Conservation (phyloP, 2,888 invertebrate genomes). For the Pogonocherus hispidulus region DNA sequence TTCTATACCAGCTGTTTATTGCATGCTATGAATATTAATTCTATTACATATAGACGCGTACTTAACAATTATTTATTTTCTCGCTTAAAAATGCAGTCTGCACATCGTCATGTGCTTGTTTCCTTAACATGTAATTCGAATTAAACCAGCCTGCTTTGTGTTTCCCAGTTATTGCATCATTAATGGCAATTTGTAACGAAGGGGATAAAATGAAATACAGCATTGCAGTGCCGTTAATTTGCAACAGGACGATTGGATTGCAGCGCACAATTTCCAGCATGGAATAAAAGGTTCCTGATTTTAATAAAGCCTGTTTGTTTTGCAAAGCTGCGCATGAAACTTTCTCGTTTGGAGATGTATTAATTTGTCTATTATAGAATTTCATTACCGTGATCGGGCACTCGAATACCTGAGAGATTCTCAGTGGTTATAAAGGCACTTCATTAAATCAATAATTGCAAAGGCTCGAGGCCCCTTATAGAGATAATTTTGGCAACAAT, state of each 20-base stretch:
- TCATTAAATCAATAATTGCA: neutral
- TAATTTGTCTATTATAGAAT: neutral
- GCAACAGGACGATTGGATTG: neutral
- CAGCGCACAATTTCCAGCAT: neutral
- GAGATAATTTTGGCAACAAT: too few species aligned
- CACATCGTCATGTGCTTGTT: too few species aligned
- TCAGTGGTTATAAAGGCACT: neutral
- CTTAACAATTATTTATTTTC: too few species aligned
- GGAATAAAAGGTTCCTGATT: neutral
- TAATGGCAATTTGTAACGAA: neutral
- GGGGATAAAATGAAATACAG: neutral
- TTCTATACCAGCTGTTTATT: too few species aligned
- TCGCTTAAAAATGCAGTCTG: too few species aligned
- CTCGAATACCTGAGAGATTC: too few species aligned
- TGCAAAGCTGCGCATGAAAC: neutral
- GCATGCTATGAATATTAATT: too few species aligned
- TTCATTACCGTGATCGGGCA: neutral
- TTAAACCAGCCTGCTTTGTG: too few species aligned
- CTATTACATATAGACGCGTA: too few species aligned
- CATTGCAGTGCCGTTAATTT: slow-evolving; percentile 4
- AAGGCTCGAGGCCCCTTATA: too few species aligned
- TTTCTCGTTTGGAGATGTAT: neutral
- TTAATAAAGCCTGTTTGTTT: neutral
- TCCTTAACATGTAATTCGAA: too few species aligned
- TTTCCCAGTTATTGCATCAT: neutral